phyloP scores from a whole-genome alignment of 1,140 invertebrate genomes.

The Lepidurus packardi region DNA sequence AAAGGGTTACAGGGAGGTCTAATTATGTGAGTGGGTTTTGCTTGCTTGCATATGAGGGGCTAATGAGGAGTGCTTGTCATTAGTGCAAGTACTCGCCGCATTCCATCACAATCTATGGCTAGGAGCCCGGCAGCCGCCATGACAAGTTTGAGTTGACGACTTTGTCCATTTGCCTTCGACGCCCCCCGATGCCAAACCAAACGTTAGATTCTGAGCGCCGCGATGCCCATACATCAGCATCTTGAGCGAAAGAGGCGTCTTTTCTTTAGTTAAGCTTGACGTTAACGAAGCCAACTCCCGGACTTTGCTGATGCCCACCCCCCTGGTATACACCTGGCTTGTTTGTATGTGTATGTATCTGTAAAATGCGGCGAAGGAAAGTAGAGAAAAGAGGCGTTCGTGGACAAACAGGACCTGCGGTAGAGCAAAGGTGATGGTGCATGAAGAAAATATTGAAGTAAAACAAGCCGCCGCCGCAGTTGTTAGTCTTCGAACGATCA shows the following conservation, averaged over 20 bases:
- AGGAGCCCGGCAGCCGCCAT: conserved; percentile 1
- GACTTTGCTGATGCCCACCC: background rate
- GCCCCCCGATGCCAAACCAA: background rate
- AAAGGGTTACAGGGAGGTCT: background rate
- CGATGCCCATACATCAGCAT: conserved; percentile 1
- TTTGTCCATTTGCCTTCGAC: background rate
- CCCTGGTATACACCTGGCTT: background rate
- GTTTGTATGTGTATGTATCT: conserved; percentile 8
- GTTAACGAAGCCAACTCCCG: background rate
- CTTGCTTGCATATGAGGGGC: conserved; percentile 11
- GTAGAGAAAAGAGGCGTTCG: background rate
- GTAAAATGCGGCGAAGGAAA: background rate
- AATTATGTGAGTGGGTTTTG: conserved; percentile 13
- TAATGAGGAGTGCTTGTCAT: conserved; percentile 15
- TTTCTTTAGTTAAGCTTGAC: background rate
- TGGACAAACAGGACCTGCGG: background rate
- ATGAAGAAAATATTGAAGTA: background rate
- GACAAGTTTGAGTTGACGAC: conserved; percentile 11
- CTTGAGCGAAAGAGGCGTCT: conserved; percentile 6
- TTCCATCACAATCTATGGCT: background rate
- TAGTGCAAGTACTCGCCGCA: conserved; percentile 10
- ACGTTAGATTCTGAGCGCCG: background rate
- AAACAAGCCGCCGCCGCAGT: background rate
- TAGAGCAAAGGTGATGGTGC: conserved; percentile 5
- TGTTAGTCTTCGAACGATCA: background rate